A percentile compares a stretch with the other conserved stretches of the same genome.
These are phyloP conservation scores for Pollenia griseotomentosa DNA, from an alignment of 2,888 invertebrate species.

Conservation along the genomic window DNA sequence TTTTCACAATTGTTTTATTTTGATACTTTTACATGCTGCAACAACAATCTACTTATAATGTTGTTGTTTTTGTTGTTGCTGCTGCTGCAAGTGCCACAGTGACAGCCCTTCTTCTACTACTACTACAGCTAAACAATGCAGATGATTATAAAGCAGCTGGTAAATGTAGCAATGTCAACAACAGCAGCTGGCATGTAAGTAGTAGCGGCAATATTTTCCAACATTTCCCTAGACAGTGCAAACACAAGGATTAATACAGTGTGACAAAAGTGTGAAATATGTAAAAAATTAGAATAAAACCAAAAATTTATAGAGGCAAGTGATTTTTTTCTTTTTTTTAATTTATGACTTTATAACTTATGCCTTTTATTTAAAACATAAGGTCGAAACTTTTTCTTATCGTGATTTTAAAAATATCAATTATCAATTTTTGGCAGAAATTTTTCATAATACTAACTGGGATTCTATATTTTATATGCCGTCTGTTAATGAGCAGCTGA, in stretches of 20 bases:
- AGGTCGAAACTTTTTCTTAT: no score
- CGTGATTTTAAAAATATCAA: no score
- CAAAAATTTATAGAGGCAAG: background rate
- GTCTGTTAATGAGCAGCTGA: no score
- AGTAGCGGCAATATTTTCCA: slow-evolving; percentile 40
- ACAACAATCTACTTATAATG: slow-evolving; percentile 13
- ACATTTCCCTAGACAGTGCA: slow-evolving; percentile 62
- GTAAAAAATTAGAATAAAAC: background rate
- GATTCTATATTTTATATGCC: no score
- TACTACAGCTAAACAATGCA: background rate
- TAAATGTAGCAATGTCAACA: slow-evolving; percentile 59
- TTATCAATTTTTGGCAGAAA: no score
- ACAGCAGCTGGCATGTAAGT: slow-evolving; percentile 41
- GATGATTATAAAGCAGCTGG: slow-evolving; percentile 54
- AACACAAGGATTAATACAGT: slow-evolving; percentile 41
- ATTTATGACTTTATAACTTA: no score
- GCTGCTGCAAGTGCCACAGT: background rate
- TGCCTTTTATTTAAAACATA: no score
- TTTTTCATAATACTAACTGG: no score
- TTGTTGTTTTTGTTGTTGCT: background rate
- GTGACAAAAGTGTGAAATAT: background rate
- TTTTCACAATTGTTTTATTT: slow-evolving; percentile 60
- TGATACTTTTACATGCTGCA: slow-evolving; percentile 28
- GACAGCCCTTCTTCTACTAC: background rate
- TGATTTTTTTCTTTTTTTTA: background rate